Evolutionary conservation across 1,140 invertebrate species (phyloP).

Genomic region (Drosophila obscura): DNA sequence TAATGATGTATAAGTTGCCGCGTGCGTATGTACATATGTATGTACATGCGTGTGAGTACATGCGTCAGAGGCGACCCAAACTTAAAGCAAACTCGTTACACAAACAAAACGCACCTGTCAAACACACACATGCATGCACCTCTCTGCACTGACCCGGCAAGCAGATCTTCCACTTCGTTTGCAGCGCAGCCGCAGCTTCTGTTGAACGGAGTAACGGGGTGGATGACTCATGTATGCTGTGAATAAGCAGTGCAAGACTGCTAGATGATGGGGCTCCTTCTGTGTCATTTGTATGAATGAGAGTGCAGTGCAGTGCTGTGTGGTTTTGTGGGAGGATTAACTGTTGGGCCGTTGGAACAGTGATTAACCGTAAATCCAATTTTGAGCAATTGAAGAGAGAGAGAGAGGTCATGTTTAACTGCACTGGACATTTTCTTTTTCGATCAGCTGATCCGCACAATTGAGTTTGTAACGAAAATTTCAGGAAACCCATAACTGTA

Average conservation of each 20-base stretch:
- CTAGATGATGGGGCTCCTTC: neutral
- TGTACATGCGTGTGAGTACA: constrained; percentile 22
- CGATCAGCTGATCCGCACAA: too few relatives aligned
- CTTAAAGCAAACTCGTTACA: constrained; percentile 67
- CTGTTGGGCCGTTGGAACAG: too few relatives aligned
- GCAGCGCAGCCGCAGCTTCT: constrained; percentile 39
- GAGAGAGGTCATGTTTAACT: too few relatives aligned
- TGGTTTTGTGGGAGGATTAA: too few relatives aligned
- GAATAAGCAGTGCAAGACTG: too few relatives aligned
- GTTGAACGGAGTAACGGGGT: neutral
- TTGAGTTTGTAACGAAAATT: too few relatives aligned
- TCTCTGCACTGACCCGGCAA: neutral
- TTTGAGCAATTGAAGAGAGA: too few relatives aligned
- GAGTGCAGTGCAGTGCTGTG: too few relatives aligned
- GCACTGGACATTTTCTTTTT: too few relatives aligned
- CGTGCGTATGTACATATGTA: neutral
- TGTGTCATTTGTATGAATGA: too few relatives aligned
- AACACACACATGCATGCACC: constrained; percentile 38
- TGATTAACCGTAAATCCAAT: too few relatives aligned
- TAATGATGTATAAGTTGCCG: constrained; percentile 48
- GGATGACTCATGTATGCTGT: constrained; percentile 1
- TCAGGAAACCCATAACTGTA: too few relatives aligned
- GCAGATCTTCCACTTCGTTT: constrained; percentile 11
- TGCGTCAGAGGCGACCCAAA: constrained; percentile 59
- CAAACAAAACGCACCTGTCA: constrained; percentile 76